A percentile compares a stretch with the other conserved stretches of the same genome.
These are phyloP conservation scores for Oreochromis aureus DNA, from an alignment of 2,113 vertebrate genomes.

Conservation along the genomic window DNA sequence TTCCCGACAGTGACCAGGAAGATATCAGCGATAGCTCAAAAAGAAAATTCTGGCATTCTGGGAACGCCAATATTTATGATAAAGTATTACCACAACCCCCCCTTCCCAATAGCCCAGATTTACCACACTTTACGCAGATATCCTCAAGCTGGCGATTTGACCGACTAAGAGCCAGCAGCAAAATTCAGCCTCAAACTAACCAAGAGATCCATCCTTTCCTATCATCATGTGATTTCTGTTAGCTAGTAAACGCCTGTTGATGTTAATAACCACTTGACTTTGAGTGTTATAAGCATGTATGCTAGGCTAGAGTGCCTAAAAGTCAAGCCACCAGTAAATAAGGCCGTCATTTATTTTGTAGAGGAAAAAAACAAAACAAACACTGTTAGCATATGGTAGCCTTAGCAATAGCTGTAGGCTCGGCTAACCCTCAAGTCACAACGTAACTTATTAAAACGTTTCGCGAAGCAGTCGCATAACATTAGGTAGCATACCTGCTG, in stretches of 20 bases:
- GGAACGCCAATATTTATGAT: neutral
- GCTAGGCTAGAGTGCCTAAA: neutral
- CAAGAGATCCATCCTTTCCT: neutral
- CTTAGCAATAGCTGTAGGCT: neutral
- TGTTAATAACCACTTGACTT: neutral
- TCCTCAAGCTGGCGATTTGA: neutral
- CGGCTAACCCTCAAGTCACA: too few relatives aligned
- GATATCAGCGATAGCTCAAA: neutral
- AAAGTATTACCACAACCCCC: neutral
- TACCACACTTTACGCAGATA: neutral
- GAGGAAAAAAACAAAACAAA: neutral
- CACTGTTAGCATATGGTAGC: neutral
- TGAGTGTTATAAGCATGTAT: neutral
- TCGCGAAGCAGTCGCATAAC: neutral
- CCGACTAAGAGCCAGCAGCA: neutral
- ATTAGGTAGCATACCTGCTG: neutral
- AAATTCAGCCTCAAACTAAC: neutral
- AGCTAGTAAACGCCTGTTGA: neutral
- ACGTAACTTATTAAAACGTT: accelerated
- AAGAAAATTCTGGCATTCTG: accelerated
- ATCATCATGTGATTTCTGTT: neutral
- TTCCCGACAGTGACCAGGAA: neutral
- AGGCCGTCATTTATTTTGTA: neutral
- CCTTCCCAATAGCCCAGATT: neutral
- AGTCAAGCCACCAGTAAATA: neutral